Conservation (phyloP, 2,888 invertebrate genomes). For the Sesia bembeciformis region DNA sequence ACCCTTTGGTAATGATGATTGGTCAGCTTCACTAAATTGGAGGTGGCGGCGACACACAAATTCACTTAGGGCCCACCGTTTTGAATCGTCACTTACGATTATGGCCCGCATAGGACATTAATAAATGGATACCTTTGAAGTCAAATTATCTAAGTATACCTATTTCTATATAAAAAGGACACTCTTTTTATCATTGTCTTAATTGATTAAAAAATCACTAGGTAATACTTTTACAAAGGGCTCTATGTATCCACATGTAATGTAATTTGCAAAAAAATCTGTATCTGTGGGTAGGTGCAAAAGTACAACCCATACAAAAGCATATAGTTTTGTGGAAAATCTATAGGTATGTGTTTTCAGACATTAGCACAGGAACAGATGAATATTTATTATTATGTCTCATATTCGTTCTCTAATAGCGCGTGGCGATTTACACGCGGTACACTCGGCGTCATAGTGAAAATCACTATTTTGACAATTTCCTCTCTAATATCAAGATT, state of each 20-base stretch:
- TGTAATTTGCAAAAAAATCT: no score
- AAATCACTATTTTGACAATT: no score
- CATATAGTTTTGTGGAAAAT: neutral
- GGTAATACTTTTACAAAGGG: neutral
- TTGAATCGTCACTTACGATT: conserved; percentile 19
- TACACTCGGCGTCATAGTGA: neutral
- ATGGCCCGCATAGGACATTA: conserved; percentile 20
- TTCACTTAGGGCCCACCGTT: conserved; percentile 50
- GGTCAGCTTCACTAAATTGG: conserved; percentile 50
- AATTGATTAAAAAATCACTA: neutral
- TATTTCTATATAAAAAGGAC: no score
- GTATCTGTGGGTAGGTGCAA: no score
- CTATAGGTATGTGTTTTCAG: no score
- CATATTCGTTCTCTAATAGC: conserved; percentile 38
- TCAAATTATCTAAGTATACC: no score
- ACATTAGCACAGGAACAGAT: conserved; percentile 38
- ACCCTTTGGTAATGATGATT: conserved; percentile 57
- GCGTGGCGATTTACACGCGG: conserved; percentile 28
- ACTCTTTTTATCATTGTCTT: no score
- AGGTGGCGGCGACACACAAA: conserved; percentile 66
- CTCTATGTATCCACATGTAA: no score
- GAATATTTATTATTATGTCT: conserved; percentile 44
- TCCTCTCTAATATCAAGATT: no score
- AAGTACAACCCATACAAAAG: neutral
- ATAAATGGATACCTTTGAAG: conserved; percentile 11